These are phyloP conservation scores for Myiozetetes cayanensis DNA, from an alignment of 2,113 vertebrate species.

Conservation along the genomic window DNA sequence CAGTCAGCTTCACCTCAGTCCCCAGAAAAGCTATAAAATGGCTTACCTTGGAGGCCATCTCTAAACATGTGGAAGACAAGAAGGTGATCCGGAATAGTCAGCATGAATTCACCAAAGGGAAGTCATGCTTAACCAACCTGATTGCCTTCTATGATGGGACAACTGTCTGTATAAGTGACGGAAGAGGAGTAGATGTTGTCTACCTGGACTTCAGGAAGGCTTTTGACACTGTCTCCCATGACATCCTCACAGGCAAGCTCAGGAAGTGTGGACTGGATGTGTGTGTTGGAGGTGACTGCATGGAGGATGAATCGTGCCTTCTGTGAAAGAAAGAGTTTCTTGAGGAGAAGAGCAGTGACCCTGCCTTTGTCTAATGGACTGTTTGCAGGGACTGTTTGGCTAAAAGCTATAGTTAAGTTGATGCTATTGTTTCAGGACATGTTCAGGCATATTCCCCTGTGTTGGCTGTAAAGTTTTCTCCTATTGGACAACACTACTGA, in stretches of 20 bases:
- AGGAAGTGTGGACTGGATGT: no score
- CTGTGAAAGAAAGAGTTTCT: no score
- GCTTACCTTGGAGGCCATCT: not conserved
- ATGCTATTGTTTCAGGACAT: no score
- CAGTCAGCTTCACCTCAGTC: not conserved
- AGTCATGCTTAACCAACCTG: not conserved
- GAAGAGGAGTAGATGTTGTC: not conserved
- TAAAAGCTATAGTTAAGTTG: no score
- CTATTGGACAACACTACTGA: no score
- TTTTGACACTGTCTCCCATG: not conserved
- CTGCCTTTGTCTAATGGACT: no score
- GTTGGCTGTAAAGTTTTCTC: no score
- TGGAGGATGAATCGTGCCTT: no score
- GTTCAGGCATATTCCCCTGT: no score
- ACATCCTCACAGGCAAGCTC: not conserved
- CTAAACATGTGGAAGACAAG: not conserved
- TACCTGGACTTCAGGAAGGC: not conserved
- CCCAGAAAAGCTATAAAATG: not conserved
- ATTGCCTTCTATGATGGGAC: not conserved
- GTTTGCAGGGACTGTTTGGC: no score
- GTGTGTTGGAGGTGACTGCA: no score
- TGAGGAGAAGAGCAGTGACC: no score
- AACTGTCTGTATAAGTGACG: not conserved
- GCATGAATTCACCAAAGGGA: not conserved
- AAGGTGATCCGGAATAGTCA: not conserved